A percentile compares a stretch with the other conserved stretches of the same genome.
These are phyloP conservation scores for Allolobophora icterica DNA, from an alignment of 2,888 invertebrate genomes.

Conservation along the genomic window DNA sequence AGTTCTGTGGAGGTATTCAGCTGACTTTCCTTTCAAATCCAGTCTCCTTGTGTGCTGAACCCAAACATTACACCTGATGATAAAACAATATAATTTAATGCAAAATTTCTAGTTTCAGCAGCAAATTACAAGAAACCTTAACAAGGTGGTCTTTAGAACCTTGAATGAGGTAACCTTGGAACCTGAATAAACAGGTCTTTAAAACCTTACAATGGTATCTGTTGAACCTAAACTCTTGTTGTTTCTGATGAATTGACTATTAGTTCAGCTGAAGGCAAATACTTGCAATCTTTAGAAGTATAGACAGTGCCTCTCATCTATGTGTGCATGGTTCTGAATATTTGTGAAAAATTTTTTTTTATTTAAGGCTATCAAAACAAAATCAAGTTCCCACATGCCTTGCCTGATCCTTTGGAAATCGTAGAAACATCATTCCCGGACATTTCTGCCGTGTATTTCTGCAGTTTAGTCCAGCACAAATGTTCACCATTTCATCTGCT, in stretches of 20 bases:
- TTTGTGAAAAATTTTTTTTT: not conserved
- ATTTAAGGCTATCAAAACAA: not conserved
- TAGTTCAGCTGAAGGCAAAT: no score
- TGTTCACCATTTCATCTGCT: slow-evolving; percentile 17
- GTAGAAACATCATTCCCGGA: not conserved
- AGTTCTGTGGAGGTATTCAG: not conserved
- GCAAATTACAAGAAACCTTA: not conserved
- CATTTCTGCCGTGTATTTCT: not conserved
- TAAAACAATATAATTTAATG: no score
- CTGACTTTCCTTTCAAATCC: not conserved
- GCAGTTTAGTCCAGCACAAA: slow-evolving; percentile 8
- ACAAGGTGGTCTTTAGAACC: not conserved
- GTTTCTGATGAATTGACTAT: no score
- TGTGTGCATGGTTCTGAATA: no score
- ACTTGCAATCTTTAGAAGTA: not conserved
- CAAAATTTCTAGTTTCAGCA: not conserved
- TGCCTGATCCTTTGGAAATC: not conserved
- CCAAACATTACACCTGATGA: not conserved
- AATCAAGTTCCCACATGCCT: not conserved
- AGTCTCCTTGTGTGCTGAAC: not conserved
- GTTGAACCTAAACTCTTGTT: no score
- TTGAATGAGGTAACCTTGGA: no score
- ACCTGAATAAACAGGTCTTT: no score
- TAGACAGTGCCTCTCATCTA: not conserved
- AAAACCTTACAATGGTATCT: no score